Percentiles rank a stretch among this genome's conserved stretches.
phyloP scores from a whole-genome alignment of 2,888 invertebrate species.

The Pyralis farinalis region DNA sequence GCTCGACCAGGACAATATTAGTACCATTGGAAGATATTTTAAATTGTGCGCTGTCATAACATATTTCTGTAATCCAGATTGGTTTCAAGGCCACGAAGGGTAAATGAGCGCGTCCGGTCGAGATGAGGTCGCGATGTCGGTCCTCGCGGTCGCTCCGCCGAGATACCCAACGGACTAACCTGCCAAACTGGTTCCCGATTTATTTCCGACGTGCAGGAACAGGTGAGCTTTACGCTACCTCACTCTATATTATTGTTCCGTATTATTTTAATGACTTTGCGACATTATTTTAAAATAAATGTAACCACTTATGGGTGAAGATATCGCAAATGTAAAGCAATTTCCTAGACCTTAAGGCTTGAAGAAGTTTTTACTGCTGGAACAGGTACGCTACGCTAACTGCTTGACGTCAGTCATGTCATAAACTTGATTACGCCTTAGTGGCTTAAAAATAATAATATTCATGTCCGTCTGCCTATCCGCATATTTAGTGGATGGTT shows the following conservation, averaged over 20 bases:
- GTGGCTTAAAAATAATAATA: no score
- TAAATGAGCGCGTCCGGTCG: constrained; percentile 56
- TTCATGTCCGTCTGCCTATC: no score
- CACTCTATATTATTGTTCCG: constrained; percentile 13
- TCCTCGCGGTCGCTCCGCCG: constrained; percentile 44
- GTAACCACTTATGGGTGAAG: no score
- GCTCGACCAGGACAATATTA: no score
- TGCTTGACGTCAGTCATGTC: no score
- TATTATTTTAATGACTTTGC: background rate
- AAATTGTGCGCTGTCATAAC: background rate
- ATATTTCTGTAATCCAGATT: constrained; percentile 31
- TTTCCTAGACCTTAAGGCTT: no score
- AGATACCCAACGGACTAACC: constrained; percentile 38
- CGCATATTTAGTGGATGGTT: no score
- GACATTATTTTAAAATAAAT: background rate
- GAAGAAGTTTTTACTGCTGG: no score
- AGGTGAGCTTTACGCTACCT: constrained; percentile 20
- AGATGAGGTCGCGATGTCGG: constrained; percentile 62
- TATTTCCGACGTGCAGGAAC: constrained; percentile 41
- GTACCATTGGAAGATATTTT: no score
- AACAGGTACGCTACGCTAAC: no score
- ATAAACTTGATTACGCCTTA: no score
- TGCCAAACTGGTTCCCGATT: constrained; percentile 50
- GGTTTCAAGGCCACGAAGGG: constrained; percentile 61
- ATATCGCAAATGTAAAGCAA: no score